Evolutionary conservation across 1,140 invertebrate species (phyloP), one percentile per base, ranked within the genome.

Genomic region (Drosophila truncata): DNA sequence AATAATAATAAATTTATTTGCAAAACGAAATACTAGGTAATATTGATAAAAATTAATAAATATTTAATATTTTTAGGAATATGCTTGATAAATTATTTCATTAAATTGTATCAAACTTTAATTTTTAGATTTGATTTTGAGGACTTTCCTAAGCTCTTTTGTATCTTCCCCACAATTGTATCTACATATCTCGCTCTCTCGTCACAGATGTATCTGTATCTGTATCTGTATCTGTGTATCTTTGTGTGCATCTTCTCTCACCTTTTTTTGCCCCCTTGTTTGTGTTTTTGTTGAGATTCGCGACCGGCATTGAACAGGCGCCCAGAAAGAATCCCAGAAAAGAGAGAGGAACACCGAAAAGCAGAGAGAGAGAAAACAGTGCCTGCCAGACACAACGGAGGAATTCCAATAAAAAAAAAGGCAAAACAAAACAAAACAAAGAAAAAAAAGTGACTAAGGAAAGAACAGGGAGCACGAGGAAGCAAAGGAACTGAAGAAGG

Each of bases 251-350:
- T 57, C 54, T 57, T 13, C 54, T 58, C 61, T 58, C 61, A 58
- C 49, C 31, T 39, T 55, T 54, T 49, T 49, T 76, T 44, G 62
- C 31, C 55, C 13, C 31, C 74, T 78, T 80, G 81, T 85, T 88
- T 90, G 85, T 91, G 88, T 88, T 91, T 91, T 91, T 91, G 88
- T 91, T 91, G 88, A 91, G 86, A 91, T 91, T 91, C 78, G 65
- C 90, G 61, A 82, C 84, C 84, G 88, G 80, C 78, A 67, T 54
- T 41, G 74, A 91, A 77, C 88, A 91, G 88, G 88, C 88, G 88
- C 78, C 57, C 88, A 91, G 88, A 61, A 82, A 73, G 54, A 55
- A 16, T 64, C 14, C 20, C 46, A 67, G 60, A 67, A 78, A 69
- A 29, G 39, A 20, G 44, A 41, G 27, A n/a, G 20, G 20, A 63